Evolutionary conservation across 2,113 vertebrate genomes (phyloP), one percentile per base, ranked within the genome.

Genomic region (Ictidomys tridecemlineatus): DNA sequence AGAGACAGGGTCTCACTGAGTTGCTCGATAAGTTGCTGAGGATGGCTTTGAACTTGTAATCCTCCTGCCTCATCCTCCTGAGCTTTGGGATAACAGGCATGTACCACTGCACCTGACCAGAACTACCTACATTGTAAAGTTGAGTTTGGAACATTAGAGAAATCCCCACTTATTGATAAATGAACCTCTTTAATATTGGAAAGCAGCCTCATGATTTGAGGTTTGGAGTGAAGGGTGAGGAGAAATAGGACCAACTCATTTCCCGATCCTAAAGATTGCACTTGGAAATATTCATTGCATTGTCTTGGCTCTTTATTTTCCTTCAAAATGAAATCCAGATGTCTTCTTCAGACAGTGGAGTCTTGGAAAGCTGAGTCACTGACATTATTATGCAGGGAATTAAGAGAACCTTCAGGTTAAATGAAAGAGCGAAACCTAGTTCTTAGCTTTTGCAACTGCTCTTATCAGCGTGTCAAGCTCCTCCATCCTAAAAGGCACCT

Each of bases 321-420:
- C 84, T 85, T 17, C 53, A 22, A 69, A 96, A 96, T 85, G 84
- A 95, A 89, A 93, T 84, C 85, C 90, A 96, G 70, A 93, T 96
- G 87, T 42, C 70, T 65, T 17, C 79, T 84, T 39, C 22, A 72
- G 53, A 72, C 45, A n/a, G 5, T 4, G 3, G 1, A 24, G 13
- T 61, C 58, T 53, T 74, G 24, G 80, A 80, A 85, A 92, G 45
- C 84, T 24, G 30, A 56, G 48, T 39, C 61, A 80, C 34, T 48
- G 76, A 72, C 30, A n/a, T 37, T 39, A 4, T 24, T 34, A 37
- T 18, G 13, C 37, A 32, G 34, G 92, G 73, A 82, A 80, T 85
- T 89, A 78, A 73, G 51, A 84, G 22, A 74, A 86, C 26, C 67
- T 94, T 48, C 76, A 17, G 93, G 65, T 94, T n/a, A 80, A 87